Evolutionary conservation across 2,113 vertebrate species (phyloP).

Genomic region (Trachemys scripta): DNA sequence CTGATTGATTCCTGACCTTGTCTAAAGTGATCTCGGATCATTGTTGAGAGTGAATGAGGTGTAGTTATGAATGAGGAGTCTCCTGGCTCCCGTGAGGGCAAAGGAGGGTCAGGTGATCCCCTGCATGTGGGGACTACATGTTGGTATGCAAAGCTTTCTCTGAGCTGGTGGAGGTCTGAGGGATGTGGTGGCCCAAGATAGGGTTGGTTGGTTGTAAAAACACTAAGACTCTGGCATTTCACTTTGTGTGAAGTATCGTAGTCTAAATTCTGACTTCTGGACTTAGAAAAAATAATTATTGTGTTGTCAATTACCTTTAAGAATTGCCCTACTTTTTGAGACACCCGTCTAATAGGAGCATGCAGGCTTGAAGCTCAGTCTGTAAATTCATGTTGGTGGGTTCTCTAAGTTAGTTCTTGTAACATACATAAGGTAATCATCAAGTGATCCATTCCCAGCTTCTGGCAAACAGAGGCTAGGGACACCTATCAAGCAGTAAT

Average conservation of each 20-base stretch:
- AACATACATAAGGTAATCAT: too few relatives aligned
- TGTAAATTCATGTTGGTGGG: background rate
- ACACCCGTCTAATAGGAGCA: background rate
- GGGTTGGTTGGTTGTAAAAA: constrained; percentile 1
- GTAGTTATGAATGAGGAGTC: background rate
- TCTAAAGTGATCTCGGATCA: too few relatives aligned
- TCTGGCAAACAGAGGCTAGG: too few relatives aligned
- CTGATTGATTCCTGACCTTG: background rate
- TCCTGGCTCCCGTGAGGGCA: background rate
- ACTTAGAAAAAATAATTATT: background rate
- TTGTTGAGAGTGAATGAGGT: background rate
- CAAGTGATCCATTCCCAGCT: too few relatives aligned
- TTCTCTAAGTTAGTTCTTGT: background rate
- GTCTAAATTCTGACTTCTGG: background rate
- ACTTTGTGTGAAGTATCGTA: background rate
- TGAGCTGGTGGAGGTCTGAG: background rate
- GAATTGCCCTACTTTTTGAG: background rate
- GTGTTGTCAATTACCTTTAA: background rate
- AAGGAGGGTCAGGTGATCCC: background rate
- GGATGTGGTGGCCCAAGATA: background rate
- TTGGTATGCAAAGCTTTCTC: background rate
- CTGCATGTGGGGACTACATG: too few relatives aligned
- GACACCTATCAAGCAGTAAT: constrained; percentile 35
- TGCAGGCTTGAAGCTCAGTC: background rate
- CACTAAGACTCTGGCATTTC: background rate